These are phyloP conservation scores for Rhinoderma darwinii DNA, from an alignment of 2,113 vertebrate genomes.

Conservation along the genomic window DNA sequence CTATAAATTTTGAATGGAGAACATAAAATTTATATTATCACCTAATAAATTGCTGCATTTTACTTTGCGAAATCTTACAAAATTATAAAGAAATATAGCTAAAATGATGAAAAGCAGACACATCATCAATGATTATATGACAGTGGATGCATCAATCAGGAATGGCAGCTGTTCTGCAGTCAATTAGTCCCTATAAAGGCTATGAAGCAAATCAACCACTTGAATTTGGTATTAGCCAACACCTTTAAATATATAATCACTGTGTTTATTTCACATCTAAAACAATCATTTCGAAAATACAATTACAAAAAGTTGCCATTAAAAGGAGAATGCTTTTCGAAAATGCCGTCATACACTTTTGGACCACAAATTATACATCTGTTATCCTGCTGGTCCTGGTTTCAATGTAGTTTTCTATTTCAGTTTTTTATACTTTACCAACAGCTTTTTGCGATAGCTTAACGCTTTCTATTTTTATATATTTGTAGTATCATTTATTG, in stretches of 20 bases:
- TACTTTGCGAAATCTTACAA: not conserved
- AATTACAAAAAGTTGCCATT: conserved; percentile 37
- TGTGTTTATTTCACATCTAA: conserved; percentile 34
- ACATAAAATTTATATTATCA: conserved; percentile 30
- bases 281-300: conserved; percentile 50
- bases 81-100: conserved; percentile 26
- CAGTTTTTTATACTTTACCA: not conserved
- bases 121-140: conserved; percentile 17
- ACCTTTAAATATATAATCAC: conserved; percentile 50
- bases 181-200: conserved; percentile 43
- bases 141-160: conserved; percentile 38
- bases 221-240: not conserved
- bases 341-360: conserved; percentile 12
- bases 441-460: not conserved
- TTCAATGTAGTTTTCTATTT: not conserved
- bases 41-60: conserved; percentile 17
- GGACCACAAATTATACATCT: conserved; percentile 32
- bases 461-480: too few species aligned
- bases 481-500: too few species aligned
- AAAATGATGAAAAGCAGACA: not conserved
- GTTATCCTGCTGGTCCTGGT: not conserved
- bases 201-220: conserved; percentile 29
- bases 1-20: conserved; percentile 13
- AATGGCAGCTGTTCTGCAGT: conserved; percentile 48
- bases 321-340: not conserved